These are phyloP conservation scores for Borostomias antarcticus DNA, from an alignment of 2,797 vertebrate species.

Conservation along the genomic window DNA sequence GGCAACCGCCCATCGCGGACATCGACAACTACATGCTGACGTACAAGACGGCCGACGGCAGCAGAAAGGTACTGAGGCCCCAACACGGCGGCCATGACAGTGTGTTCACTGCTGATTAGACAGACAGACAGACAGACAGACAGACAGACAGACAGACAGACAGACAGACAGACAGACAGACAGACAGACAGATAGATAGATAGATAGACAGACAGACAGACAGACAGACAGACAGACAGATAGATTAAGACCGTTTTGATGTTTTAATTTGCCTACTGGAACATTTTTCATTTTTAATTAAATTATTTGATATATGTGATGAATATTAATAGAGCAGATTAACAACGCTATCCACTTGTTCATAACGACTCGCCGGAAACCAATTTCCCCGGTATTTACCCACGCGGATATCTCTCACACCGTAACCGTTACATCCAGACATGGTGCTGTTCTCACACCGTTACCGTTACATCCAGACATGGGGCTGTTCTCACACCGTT, in stretches of 20 bases:
- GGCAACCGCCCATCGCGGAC: constrained; percentile 88
- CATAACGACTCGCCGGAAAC: constrained; percentile 47
- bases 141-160: too few species aligned
- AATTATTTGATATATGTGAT: constrained; percentile 51
- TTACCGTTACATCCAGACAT: background rate
- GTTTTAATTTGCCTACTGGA: constrained; percentile 47
- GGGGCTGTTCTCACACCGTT: background rate
- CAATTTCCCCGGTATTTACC: constrained; percentile 49
- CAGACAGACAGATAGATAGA: too few species aligned
- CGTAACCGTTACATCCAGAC: background rate
- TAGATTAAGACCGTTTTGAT: constrained; percentile 38
- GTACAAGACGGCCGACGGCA: constrained; percentile 87
- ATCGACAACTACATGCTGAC: constrained; percentile 96
- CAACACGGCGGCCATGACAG: too few species aligned
- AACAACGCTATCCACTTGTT: constrained; percentile 39
- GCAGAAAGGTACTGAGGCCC: constrained; percentile 83
- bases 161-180: too few species aligned
- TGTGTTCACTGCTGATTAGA: too few species aligned
- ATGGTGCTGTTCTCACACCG: background rate
- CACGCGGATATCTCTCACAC: constrained; percentile 33
- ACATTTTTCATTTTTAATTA: constrained; percentile 65
- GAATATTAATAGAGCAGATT: constrained; percentile 59
- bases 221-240: constrained; percentile 6
- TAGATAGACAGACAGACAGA: too few species aligned
- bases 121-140: too few species aligned